phyloP scores from a whole-genome alignment of 2,113 vertebrate genomes.

The Silurus meridionalis region DNA sequence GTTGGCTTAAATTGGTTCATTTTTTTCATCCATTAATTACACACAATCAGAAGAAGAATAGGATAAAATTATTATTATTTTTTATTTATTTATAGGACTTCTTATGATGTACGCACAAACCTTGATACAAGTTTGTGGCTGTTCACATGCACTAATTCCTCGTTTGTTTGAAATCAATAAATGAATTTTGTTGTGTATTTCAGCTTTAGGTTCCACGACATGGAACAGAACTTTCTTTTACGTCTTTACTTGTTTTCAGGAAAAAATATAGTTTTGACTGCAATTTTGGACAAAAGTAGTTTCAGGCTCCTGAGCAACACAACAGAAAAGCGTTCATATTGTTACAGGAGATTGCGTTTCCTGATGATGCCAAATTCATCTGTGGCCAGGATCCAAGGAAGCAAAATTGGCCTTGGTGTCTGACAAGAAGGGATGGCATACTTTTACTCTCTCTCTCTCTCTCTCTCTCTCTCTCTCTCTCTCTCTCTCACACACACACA shows the following conservation, averaged over 20 bases:
- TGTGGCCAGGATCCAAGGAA: neutral
- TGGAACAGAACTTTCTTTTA: neutral
- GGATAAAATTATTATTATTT: neutral
- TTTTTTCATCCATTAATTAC: neutral
- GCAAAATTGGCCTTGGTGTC: neutral
- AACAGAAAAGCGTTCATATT: neutral
- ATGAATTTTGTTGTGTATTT: neutral
- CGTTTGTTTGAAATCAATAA: neutral
- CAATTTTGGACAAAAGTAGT: neutral
- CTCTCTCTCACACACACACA: neutral
- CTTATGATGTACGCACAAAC: too few relatives aligned
- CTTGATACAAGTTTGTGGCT: neutral
- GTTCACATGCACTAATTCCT: neutral
- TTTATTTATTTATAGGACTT: neutral
- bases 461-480: too few relatives aligned
- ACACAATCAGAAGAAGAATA: neutral
- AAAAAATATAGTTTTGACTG: neutral
- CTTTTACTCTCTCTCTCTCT: too few relatives aligned
- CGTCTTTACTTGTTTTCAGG: neutral
- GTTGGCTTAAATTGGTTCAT: neutral
- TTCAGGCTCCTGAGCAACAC: neutral
- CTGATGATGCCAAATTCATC: neutral
- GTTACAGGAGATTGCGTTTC: neutral
- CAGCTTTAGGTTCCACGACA: neutral
- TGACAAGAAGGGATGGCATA: neutral